Percentiles rank a stretch among this genome's conserved stretches.
Evolutionary conservation across 2,113 vertebrate species (phyloP).

Genomic region (Asarcornis scutulata): DNA sequence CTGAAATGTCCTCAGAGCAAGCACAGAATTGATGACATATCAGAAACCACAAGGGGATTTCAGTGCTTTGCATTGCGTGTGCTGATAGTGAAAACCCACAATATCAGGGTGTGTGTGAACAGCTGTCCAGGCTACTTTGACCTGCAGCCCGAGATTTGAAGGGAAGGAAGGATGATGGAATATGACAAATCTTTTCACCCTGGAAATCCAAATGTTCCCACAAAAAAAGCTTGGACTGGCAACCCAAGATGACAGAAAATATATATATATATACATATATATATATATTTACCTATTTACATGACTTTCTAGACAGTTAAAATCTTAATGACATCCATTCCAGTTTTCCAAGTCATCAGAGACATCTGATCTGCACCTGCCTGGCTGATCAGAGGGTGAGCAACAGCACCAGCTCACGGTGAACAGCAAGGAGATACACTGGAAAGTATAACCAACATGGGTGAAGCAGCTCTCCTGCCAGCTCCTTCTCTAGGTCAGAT

Average conservation of each 20-base stretch:
- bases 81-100: not conserved
- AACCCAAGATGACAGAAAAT: not conserved
- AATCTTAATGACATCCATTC: not conserved
- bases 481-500: conserved; percentile 62
- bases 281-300: not conserved
- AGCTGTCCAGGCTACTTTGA: not conserved
- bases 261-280: too few relatives aligned
- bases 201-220: not conserved
- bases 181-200: not conserved
- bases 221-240: not conserved
- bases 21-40: not conserved
- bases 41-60: not conserved
- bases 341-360: not conserved
- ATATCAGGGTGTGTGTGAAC: not conserved
- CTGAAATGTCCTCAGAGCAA: not conserved
- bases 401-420: conserved; percentile 79
- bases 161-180: not conserved
- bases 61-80: not conserved
- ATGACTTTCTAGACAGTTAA: not conserved
- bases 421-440: conserved; percentile 77
- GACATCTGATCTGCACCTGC: not conserved
- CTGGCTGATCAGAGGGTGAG: conserved; percentile 45
- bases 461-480: conserved; percentile 73
- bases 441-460: conserved; percentile 69
- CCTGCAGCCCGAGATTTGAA: not conserved